Evolutionary conservation across 1,140 invertebrate species (phyloP).

Genomic region (Ips typographus): DNA sequence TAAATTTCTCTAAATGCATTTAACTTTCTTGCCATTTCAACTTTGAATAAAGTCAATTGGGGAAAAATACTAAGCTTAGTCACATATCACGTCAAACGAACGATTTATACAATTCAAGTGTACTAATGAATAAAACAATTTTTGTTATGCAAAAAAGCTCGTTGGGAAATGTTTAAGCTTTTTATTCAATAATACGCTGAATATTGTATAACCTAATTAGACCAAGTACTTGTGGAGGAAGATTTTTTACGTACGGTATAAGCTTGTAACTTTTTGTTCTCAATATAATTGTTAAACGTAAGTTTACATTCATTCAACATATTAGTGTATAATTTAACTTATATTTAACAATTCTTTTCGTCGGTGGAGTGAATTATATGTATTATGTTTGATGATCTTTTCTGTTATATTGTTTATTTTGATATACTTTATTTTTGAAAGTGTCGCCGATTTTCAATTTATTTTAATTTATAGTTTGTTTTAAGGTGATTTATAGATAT

Average conservation of each 20-base stretch:
- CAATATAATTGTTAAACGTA: slow-evolving; percentile 19
- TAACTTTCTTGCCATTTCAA: too few relatives aligned
- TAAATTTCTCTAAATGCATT: too few relatives aligned
- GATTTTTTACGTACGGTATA: slow-evolving; percentile 27
- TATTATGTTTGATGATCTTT: slow-evolving; percentile 20
- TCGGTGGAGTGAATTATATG: slow-evolving; percentile 24
- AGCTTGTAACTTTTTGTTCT: slow-evolving; percentile 24
- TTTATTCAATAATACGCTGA: slow-evolving; percentile 8
- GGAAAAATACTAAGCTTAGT: slow-evolving; percentile 7
- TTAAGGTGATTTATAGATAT: slow-evolving; percentile 21
- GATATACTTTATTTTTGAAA: slow-evolving; percentile 25
- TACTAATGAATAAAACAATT: too few relatives aligned
- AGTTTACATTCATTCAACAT: slow-evolving; percentile 18
- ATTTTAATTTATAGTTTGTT: slow-evolving; percentile 17
- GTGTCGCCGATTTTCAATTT: slow-evolving; percentile 13
- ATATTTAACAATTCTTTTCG: slow-evolving; percentile 20
- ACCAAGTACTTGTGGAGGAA: slow-evolving; percentile 26
- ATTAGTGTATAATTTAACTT: slow-evolving; percentile 20
- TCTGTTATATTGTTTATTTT: slow-evolving; percentile 25
- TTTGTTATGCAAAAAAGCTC: not conserved
- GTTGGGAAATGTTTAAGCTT: slow-evolving; percentile 33
- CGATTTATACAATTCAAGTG: too few relatives aligned
- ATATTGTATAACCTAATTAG: slow-evolving; percentile 7
- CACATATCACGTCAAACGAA: slow-evolving; percentile 1
- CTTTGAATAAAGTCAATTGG: too few relatives aligned